Evolutionary conservation across 2,113 vertebrate genomes (phyloP).

Genomic region (Scytalopus superciliaris): DNA sequence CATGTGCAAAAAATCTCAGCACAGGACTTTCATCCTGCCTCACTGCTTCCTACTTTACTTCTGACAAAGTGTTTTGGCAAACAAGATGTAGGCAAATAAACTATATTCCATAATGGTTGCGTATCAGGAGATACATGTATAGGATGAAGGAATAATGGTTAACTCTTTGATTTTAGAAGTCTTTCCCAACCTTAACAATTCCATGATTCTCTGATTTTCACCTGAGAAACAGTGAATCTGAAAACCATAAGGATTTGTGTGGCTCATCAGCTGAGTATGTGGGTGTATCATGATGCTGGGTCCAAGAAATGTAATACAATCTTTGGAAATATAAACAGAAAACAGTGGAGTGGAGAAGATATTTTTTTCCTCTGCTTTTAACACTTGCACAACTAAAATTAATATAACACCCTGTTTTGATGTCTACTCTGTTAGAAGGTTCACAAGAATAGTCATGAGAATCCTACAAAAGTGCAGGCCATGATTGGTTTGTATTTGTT

Average conservation of each 20-base stretch:
- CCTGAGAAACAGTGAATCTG: not conserved
- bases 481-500: not conserved
- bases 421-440: not conserved
- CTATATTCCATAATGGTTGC: not conserved
- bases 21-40: not conserved
- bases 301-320: not conserved
- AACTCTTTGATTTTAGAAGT: accelerated
- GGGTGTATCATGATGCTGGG: not conserved
- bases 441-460: not conserved
- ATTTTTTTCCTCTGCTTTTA: not conserved
- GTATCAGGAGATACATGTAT: not conserved
- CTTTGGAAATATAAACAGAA: not conserved
- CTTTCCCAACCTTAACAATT: not conserved
- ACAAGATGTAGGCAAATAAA: not conserved
- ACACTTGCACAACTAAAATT: not conserved
- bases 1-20: not conserved
- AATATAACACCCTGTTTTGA: not conserved
- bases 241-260: not conserved
- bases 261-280: not conserved
- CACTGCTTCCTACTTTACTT: not conserved
- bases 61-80: not conserved
- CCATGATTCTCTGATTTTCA: not conserved
- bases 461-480: not conserved
- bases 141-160: not conserved
- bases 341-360: not conserved